Base-by-base conservation (phyloP, 2,113 vertebrate genomes). In the Capreolus pygargus region DNA sequence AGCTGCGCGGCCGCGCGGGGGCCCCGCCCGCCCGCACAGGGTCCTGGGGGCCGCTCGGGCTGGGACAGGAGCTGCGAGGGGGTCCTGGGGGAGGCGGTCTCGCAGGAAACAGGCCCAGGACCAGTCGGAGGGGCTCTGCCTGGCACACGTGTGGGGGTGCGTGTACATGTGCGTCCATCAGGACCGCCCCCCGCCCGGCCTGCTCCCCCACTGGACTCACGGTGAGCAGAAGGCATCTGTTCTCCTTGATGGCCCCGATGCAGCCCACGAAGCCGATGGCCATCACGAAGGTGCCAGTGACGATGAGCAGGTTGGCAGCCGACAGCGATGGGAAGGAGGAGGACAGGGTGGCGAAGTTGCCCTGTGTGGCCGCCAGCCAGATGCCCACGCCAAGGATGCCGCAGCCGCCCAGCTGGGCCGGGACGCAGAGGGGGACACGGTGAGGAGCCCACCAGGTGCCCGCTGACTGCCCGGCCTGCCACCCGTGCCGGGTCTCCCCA, bases 261-360 rank as follows among this genome's bases (percentile, higher is more conserved):
- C 99, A 99, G 91, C 99, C 99, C 98, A 99, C 99, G 58, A 99
- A 99, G 97, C 99, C 99, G 27, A 99, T 99, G 99, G 99, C 99
- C 99, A 99, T 99, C 98, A 99, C 99, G 93, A 99, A 99, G 0
- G 99, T 99, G 61, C 99, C 99, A 0, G 99, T 99, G 43, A 99
- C 99, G 2, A 99, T 99, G 98, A 99, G 99, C 11, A 99, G 99
- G 99, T 99, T 99, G 99, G 99, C 99, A 25, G 99, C 99, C 16
- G 99, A 99, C 97, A 99, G 98, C 33, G 99, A 99, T 0, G 99
- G 99, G 94, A 99, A 99, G 89, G 99, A 99, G 15, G 99, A 99
- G 4, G 99, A 99, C 47, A 99, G 99, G 3, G 99, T 99, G 97
- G 99, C 99, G 52, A 99, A 99, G 99, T 99, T 99, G 6, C 99